A percentile compares a stretch with the other conserved stretches of the same genome.
Evolutionary conservation across 2,888 invertebrate species (phyloP).

Genomic region (Himalopsyche anomala): DNA sequence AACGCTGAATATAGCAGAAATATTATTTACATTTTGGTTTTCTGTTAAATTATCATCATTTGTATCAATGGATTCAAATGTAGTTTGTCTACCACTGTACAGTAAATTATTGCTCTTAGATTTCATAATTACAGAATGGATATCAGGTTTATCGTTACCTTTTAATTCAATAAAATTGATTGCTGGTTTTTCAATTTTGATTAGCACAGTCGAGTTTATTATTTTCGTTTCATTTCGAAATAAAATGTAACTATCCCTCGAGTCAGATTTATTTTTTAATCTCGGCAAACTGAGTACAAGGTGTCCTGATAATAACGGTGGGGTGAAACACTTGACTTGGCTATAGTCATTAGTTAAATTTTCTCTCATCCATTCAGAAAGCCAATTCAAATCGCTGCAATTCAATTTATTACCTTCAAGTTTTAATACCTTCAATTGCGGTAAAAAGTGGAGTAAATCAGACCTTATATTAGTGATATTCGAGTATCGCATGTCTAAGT

Average conservation of each 20-base stretch:
- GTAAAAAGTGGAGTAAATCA: conserved; percentile 83
- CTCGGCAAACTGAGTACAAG: conserved; percentile 69
- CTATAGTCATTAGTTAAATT: conserved; percentile 71
- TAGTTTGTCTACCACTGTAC: not conserved
- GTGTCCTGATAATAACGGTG: conserved; percentile 70
- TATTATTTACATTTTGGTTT: conserved; percentile 6
- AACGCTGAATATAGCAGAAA: not conserved
- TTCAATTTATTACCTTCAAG: conserved; percentile 84
- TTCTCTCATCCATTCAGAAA: conserved; percentile 82
- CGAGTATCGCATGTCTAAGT: conserved; percentile 82
- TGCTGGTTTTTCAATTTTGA: not conserved
- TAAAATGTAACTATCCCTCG: not conserved
- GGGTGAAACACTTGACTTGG: conserved; percentile 72
- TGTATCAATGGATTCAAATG: not conserved
- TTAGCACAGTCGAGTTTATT: not conserved
- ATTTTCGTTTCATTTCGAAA: not conserved
- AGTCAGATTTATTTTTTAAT: not conserved
- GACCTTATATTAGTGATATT: conserved; percentile 81
- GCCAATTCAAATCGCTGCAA: conserved; percentile 82
- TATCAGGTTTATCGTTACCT: not conserved
- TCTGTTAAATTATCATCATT: not conserved
- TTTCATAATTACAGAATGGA: conserved; percentile 9
- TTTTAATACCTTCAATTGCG: conserved; percentile 81
- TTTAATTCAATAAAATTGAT: not conserved
- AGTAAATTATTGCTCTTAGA: conserved; percentile 3